Percentiles rank a stretch among this genome's conserved stretches.
These are phyloP conservation scores for Oostethus manadensis DNA, from an alignment of 2,113 vertebrate species.

Conservation along the genomic window DNA sequence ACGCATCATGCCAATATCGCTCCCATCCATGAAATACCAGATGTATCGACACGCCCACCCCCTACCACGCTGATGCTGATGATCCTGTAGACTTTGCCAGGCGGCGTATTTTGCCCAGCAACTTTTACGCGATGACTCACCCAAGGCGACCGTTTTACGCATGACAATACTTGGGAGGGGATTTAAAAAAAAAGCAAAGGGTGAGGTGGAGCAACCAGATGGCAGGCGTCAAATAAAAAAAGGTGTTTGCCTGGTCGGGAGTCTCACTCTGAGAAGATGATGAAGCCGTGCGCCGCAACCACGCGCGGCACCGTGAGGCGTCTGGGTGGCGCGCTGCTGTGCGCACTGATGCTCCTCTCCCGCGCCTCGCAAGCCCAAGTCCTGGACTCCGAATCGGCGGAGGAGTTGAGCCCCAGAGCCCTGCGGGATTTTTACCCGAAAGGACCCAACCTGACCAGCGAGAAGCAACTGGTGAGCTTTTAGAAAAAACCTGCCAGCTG, in stretches of 20 bases:
- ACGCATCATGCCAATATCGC: too few relatives aligned
- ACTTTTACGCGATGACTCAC: slow-evolving; percentile 73
- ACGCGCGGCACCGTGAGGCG: slow-evolving; percentile 68
- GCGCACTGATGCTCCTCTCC: slow-evolving; percentile 64
- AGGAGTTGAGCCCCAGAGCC: slow-evolving; percentile 71
- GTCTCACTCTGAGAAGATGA: slow-evolving; percentile 32
- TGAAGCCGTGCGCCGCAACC: slow-evolving; percentile 43
- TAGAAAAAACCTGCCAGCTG: background rate
- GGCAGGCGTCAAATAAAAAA: slow-evolving; percentile 67
- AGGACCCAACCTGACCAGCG: slow-evolving; percentile 72
- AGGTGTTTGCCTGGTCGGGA: slow-evolving; percentile 44
- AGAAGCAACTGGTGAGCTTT: slow-evolving; percentile 75
- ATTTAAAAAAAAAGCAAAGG: slow-evolving; percentile 32
- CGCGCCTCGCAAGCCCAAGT: slow-evolving; percentile 41
- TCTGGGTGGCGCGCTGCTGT: slow-evolving; percentile 54
- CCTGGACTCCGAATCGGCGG: slow-evolving; percentile 54
- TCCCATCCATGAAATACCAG: too few relatives aligned
- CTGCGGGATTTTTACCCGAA: slow-evolving; percentile 76
- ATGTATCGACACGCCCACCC: background rate
- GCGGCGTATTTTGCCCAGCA: slow-evolving; percentile 56
- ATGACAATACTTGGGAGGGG: slow-evolving; percentile 31
- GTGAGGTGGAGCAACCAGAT: slow-evolving; percentile 68
- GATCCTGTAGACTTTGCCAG: slow-evolving; percentile 37
- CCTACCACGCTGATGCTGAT: slow-evolving; percentile 9
- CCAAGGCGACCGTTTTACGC: slow-evolving; percentile 63